phyloP scores from a whole-genome alignment of 2,888 invertebrate species.

The Andricus quercusramuli region DNA sequence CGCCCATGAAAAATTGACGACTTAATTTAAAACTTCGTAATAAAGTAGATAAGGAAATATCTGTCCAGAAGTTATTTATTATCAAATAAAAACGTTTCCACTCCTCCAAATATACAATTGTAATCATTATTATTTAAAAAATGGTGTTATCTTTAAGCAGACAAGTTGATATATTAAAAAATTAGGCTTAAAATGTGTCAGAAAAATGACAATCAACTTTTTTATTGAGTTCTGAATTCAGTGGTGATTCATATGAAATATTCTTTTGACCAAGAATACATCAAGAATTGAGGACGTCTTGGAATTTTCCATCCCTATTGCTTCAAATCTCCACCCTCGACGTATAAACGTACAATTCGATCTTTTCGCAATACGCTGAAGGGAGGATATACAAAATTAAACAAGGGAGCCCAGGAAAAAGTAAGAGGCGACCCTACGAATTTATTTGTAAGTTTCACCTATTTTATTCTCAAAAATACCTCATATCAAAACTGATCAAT shows the following conservation, averaged over 20 bases:
- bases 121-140: background rate
- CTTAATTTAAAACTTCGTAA: background rate
- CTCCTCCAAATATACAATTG: background rate
- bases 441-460: background rate
- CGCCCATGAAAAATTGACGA: background rate
- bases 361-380: constrained; percentile 10
- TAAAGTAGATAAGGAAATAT: background rate
- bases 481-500: too few relatives aligned
- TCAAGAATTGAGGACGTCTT: too few relatives aligned
- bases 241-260: too few relatives aligned
- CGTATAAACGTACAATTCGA: constrained; percentile 16
- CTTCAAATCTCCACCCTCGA: background rate
- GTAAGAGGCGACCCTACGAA: background rate
- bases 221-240: too few relatives aligned
- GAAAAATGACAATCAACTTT: too few relatives aligned
- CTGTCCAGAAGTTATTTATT: background rate
- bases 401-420: constrained; percentile 19
- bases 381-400: constrained; percentile 24
- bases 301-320: background rate
- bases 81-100: background rate
- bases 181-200: too few relatives aligned
- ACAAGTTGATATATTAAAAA: too few relatives aligned
- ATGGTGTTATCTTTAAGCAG: background rate
- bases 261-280: too few relatives aligned
- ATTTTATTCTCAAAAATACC: background rate